A percentile compares a stretch with the other conserved stretches of the same genome.
phyloP scores from a whole-genome alignment of 1,140 invertebrate genomes.

The Drosophila serrata region DNA sequence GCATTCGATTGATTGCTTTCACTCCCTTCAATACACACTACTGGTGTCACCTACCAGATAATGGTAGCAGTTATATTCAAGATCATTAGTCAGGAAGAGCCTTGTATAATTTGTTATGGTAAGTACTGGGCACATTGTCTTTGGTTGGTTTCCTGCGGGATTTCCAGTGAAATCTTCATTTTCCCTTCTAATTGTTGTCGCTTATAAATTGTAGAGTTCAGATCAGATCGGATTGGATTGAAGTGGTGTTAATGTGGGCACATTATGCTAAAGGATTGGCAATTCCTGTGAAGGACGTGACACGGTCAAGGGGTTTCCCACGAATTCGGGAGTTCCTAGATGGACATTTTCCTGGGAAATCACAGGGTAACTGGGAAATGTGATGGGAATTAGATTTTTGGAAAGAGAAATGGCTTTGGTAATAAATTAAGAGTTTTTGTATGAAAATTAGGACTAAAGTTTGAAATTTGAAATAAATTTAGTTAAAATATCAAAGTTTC shows the following conservation, averaged over 20 bases:
- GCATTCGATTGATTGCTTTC: constrained; percentile 76
- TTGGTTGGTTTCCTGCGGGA: neutral
- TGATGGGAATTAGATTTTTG: neutral
- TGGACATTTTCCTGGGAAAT: constrained; percentile 34
- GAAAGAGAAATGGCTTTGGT: neutral
- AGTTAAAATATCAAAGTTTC: neutral
- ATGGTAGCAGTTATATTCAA: constrained; percentile 14
- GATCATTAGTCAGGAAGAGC: constrained; percentile 70
- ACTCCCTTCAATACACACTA: constrained; percentile 43
- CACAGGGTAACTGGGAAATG: constrained; percentile 7
- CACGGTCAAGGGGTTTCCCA: constrained; percentile 44
- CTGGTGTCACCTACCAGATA: constrained; percentile 21
- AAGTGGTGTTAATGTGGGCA: constrained; percentile 75
- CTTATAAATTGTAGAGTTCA: constrained; percentile 33
- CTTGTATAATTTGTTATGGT: constrained; percentile 72
- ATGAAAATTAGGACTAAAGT: neutral
- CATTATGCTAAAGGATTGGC: constrained; percentile 80
- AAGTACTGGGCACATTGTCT: constrained; percentile 69
- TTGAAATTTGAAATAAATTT: too few species aligned
- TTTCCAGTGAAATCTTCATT: constrained; percentile 69
- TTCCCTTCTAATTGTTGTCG: constrained; percentile 36
- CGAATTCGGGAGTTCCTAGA: constrained; percentile 48
- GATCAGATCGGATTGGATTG: constrained; percentile 1
- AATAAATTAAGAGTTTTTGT: neutral
- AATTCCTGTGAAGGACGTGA: constrained; percentile 60